Evolutionary conservation across 2,113 vertebrate genomes (phyloP).

Genomic region (Coracopsis vasa): DNA sequence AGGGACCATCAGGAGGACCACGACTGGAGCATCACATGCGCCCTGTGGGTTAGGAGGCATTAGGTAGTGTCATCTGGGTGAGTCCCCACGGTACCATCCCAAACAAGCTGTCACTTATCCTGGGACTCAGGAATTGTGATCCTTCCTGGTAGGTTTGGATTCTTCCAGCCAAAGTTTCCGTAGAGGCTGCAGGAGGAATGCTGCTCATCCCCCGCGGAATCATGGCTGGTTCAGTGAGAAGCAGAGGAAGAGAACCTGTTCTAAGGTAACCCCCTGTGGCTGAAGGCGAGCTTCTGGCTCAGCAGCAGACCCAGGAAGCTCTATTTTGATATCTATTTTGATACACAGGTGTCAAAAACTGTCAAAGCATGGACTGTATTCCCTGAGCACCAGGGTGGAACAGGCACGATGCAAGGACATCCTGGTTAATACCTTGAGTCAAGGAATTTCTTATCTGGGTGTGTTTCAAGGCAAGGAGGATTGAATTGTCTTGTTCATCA

Average conservation of each 20-base stretch:
- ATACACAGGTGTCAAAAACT: rapidly evolving
- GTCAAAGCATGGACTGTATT: rapidly evolving
- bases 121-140: neutral
- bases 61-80: neutral
- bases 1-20: neutral
- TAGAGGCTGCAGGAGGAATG: constrained; percentile 85
- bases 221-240: constrained; percentile 68
- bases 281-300: neutral
- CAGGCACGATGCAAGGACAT: rapidly evolving
- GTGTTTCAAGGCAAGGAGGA: neutral
- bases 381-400: neutral
- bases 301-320: neutral
- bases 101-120: neutral
- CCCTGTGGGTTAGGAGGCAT: neutral
- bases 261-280: rapidly evolving
- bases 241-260: neutral
- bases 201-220: constrained; percentile 83
- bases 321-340: neutral
- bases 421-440: rapidly evolving
- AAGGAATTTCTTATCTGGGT: neutral
- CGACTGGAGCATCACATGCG: rapidly evolving
- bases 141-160: neutral
- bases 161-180: neutral
- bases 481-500: neutral
- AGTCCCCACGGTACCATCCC: rapidly evolving